These are phyloP conservation scores for Ahaetulla prasina DNA, from an alignment of 2,113 vertebrate species.

Conservation along the genomic window DNA sequence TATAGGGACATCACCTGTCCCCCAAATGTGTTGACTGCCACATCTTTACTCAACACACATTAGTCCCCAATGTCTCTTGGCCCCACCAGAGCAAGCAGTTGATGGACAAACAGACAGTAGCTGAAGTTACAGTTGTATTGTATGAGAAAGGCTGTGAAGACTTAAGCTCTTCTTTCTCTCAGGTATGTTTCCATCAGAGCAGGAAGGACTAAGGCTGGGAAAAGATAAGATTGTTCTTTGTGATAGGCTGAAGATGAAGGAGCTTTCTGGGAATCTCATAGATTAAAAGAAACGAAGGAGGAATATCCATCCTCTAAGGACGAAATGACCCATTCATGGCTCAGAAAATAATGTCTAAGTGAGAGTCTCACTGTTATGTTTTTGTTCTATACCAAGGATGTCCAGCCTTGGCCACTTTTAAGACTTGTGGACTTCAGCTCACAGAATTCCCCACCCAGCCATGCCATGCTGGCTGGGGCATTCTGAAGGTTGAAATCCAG, in stretches of 20 bases:
- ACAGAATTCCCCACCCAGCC: neutral
- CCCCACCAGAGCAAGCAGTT: neutral
- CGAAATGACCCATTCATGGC: neutral
- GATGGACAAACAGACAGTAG: neutral
- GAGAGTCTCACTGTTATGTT: neutral
- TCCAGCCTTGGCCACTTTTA: neutral
- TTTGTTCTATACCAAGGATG: neutral
- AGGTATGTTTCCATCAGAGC: neutral
- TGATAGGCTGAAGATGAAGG: neutral
- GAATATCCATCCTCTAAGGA: neutral
- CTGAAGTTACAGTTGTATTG: neutral
- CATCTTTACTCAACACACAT: neutral
- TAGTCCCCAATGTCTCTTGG: neutral
- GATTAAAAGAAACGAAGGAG: neutral
- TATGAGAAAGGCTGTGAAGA: neutral
- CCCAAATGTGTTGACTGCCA: neutral
- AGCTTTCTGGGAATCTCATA: neutral
- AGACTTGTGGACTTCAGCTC: neutral
- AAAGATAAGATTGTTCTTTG: neutral
- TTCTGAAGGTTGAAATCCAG: neutral
- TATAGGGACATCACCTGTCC: neutral
- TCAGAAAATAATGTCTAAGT: neutral
- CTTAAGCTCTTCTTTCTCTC: neutral
- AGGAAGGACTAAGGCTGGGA: neutral
- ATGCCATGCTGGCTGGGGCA: neutral